Evolutionary conservation across 2,113 vertebrate genomes (phyloP).

Genomic region (Centrocercus urophasianus): DNA sequence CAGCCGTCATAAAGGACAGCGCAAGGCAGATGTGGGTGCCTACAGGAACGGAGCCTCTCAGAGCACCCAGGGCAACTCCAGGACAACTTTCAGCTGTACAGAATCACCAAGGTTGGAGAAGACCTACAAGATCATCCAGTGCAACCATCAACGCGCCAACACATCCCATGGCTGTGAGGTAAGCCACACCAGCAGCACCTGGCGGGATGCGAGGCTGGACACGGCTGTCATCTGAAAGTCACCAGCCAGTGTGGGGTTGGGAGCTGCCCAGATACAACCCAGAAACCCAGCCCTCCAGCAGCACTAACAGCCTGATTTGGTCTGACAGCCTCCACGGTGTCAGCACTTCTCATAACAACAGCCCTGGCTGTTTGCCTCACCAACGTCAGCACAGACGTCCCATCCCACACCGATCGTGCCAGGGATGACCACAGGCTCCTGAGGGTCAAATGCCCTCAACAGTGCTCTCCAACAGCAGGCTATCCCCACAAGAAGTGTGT

Average conservation of each 20-base stretch:
- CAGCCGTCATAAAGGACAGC: rapidly evolving
- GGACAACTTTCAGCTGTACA: neutral
- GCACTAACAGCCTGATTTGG: neutral
- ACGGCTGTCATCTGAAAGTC: neutral
- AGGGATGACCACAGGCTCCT: neutral
- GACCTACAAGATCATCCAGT: too few relatives aligned
- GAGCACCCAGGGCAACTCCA: neutral
- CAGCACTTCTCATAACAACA: neutral
- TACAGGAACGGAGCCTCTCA: rapidly evolving
- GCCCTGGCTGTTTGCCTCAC: rapidly evolving
- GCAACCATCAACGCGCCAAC: too few relatives aligned
- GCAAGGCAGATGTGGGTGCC: neutral
- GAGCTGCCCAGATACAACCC: neutral
- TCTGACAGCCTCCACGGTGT: too few relatives aligned
- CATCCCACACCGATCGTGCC: neutral
- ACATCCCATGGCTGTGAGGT: neutral
- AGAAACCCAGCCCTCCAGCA: neutral
- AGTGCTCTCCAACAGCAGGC: neutral
- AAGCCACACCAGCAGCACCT: neutral
- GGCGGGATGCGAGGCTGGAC: neutral
- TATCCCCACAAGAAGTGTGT: neutral
- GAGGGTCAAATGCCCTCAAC: neutral
- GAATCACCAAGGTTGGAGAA: too few relatives aligned
- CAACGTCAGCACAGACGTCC: neutral
- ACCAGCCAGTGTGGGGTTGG: neutral